Conservation (phyloP, 1,140 invertebrate species). For the Subanguina moxae region DNA sequence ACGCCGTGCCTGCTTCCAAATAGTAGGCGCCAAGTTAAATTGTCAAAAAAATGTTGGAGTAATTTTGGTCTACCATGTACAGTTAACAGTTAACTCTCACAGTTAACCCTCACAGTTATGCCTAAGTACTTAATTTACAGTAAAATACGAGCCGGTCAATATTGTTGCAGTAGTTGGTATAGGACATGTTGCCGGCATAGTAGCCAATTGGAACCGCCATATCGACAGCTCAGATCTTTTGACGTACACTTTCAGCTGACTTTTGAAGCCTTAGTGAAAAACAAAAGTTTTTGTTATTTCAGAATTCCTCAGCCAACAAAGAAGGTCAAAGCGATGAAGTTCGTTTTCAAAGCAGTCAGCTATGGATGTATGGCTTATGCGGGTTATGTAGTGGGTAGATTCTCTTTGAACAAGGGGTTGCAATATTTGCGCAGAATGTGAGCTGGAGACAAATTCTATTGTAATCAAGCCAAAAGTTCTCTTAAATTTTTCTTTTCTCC, state of each 20-base stretch:
- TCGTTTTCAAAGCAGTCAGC: background rate
- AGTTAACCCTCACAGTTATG: too few relatives aligned
- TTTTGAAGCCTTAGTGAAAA: background rate
- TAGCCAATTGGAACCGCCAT: conserved; percentile 42
- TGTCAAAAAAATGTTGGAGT: too few relatives aligned
- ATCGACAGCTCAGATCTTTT: conserved; percentile 45
- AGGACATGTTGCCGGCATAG: conserved; percentile 54
- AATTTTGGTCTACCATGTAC: too few relatives aligned
- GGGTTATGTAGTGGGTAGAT: background rate
- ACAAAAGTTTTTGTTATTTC: background rate
- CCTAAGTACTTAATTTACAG: conserved; percentile 18
- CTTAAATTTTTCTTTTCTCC: too few relatives aligned
- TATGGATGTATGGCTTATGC: background rate
- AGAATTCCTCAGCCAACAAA: background rate
- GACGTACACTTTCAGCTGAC: conserved; percentile 21
- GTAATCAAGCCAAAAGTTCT: too few relatives aligned
- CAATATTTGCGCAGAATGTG: too few relatives aligned
- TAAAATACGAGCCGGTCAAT: conserved; percentile 45
- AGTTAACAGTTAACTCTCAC: too few relatives aligned
- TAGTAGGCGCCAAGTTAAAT: too few relatives aligned
- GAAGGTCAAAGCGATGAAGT: background rate
- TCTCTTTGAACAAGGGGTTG: background rate
- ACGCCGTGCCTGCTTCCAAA: too few relatives aligned
- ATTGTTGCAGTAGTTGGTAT: conserved; percentile 58
- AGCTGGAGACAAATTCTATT: too few relatives aligned